Conservation (phyloP, 2,888 invertebrate genomes). For the Mythimna loreyi region DNA sequence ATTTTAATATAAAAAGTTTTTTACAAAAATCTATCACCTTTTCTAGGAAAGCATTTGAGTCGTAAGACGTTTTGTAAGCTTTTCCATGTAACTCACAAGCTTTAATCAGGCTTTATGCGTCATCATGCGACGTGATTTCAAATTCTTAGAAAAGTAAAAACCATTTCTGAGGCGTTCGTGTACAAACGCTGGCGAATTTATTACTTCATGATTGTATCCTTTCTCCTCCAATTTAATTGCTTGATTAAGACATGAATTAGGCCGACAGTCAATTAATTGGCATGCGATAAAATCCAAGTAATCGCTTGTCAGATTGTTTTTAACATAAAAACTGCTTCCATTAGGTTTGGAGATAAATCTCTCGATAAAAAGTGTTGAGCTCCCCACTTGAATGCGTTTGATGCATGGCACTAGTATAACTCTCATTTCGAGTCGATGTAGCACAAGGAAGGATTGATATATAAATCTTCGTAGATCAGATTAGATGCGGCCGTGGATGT, state of each 20-base stretch:
- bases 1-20: not conserved
- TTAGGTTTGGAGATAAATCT: constrained; percentile 33
- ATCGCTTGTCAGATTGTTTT: constrained; percentile 37
- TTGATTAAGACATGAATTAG: constrained; percentile 18
- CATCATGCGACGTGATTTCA: constrained; percentile 4
- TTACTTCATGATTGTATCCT: constrained; percentile 20
- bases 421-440: constrained; percentile 61
- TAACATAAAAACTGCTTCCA: constrained; percentile 27
- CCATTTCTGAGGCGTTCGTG: not conserved
- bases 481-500: constrained; percentile 63
- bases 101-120: not conserved
- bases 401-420: constrained; percentile 53
- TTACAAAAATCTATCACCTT: not conserved
- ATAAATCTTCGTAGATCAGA: constrained; percentile 79
- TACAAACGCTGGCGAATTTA: constrained; percentile 3
- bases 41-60: not conserved
- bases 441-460: constrained; percentile 64
- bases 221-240: constrained; percentile 14
- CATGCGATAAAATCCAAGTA: constrained; percentile 40
- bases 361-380: constrained; percentile 48
- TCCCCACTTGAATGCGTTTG: constrained; percentile 38
- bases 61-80: not conserved
- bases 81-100: not conserved
- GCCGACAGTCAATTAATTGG: constrained; percentile 11
- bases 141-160: constrained; percentile 12